Base-by-base conservation (phyloP, 37 sponge, comb jelly and placozoan genomes). In the Corticium candelabrum region DNA sequence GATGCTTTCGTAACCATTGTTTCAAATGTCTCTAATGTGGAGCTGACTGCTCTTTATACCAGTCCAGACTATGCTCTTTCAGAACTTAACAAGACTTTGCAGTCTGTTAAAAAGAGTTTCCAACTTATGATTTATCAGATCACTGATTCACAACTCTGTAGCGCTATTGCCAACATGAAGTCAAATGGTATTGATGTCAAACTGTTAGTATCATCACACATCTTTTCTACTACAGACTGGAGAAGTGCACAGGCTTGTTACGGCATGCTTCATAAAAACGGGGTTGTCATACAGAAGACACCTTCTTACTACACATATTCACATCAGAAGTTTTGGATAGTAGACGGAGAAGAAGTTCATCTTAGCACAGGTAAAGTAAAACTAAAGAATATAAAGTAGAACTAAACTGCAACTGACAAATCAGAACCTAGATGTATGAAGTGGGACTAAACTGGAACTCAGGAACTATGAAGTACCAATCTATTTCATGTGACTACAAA, bases 281-380 rank as follows among this genome's bases (percentile, higher is more conserved):
- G 89, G 3, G 70, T 92, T 79, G 57, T 85, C 30, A 81, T 92
- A 1, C 70, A 67, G 62, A 81, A 80, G 38, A 57, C 87, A 0
- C 78, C 84, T 33, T 40, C 82, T 31, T 78, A 84, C 41, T 92
- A 88, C 38, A 32, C 30, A 4, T 92, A 80, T 41, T 70, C 86
- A 4, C 93, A 92, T 50, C 85, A 92, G 57, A 92, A 92, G 87
- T 86, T 82, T 35, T 92, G 93, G 89, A 92, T 92, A 7, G 77
- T 89, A 1, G 93, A 92, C 77, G 67, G 81, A 69, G 81, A 85
- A 7, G 77, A 78, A 30, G 85, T 92, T 50, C 90, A 92, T 76
- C 89, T 92, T 37, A 89, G 90, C 71, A 86, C 93, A 36, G 93
- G 93, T 89, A 34, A 75, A 84, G 57, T 33, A 50, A 50, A 50